Evolutionary conservation across 2,888 invertebrate species (phyloP).

Genomic region (Thereva unica): DNA sequence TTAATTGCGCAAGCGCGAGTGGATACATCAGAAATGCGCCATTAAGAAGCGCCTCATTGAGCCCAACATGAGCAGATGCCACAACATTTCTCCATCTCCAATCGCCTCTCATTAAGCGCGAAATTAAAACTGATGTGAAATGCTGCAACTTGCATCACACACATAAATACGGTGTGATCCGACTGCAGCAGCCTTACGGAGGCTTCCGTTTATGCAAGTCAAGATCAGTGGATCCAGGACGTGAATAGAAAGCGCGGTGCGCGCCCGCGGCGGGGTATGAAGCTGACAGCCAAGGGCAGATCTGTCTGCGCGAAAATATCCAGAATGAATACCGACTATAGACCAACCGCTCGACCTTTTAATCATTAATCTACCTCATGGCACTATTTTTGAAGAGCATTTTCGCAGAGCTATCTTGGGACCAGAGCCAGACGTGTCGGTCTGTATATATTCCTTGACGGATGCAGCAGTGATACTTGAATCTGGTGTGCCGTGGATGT

Average conservation of each 20-base stretch:
- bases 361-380: slow-evolving; percentile 39
- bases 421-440: slow-evolving; percentile 24
- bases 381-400: slow-evolving; percentile 36
- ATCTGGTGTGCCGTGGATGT: neutral
- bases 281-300: slow-evolving; percentile 12
- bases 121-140: slow-evolving; percentile 30
- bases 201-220: too few species aligned
- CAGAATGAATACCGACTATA: slow-evolving; percentile 26
- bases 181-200: too few species aligned
- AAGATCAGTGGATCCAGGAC: too few species aligned
- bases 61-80: slow-evolving; percentile 28
- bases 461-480: slow-evolving; percentile 8
- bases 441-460: slow-evolving; percentile 10
- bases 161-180: too few species aligned
- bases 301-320: slow-evolving; percentile 18
- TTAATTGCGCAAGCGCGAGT: slow-evolving; percentile 30
- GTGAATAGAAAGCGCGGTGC: too few species aligned
- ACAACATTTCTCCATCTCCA: slow-evolving; percentile 21
- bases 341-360: slow-evolving; percentile 40
- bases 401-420: slow-evolving; percentile 20
- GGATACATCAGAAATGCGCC: slow-evolving; percentile 26
- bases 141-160: too few species aligned
- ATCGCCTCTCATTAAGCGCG: slow-evolving; percentile 36
- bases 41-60: slow-evolving; percentile 23
- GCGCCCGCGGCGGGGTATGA: neutral